phyloP scores from a whole-genome alignment of 2,888 invertebrate genomes.

The Torymus aiolomorphi region DNA sequence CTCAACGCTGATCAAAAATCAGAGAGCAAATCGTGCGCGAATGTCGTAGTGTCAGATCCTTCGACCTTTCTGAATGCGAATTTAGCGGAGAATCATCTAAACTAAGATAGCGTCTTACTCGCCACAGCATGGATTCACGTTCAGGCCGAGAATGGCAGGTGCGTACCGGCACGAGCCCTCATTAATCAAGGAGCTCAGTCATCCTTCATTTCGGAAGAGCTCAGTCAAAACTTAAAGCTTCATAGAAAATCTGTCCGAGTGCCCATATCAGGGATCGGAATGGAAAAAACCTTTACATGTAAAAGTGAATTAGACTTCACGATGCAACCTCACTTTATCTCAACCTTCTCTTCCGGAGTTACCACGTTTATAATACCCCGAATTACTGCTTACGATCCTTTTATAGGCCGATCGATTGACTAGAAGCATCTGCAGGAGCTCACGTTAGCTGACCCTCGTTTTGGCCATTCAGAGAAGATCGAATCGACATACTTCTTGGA shows the following conservation, averaged over 20 bases:
- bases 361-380: slow-evolving; percentile 35
- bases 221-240: slow-evolving; percentile 41
- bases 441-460: too few species aligned
- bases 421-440: slow-evolving; percentile 21
- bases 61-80: too few species aligned
- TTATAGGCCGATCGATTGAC: neutral
- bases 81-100: neutral
- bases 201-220: slow-evolving; percentile 50
- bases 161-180: slow-evolving; percentile 49
- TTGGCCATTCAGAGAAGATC: too few species aligned
- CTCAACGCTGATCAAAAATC: neutral
- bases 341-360: neutral
- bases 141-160: slow-evolving; percentile 25
- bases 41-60: too few species aligned
- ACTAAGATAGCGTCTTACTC: slow-evolving; percentile 38
- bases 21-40: neutral
- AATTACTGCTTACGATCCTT: slow-evolving; percentile 37
- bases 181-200: too few species aligned
- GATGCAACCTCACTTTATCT: neutral
- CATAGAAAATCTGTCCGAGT: too few species aligned
- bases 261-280: slow-evolving; percentile 55
- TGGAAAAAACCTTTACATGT: neutral
- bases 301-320: neutral
- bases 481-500: too few species aligned
- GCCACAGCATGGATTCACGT: slow-evolving; percentile 54